phyloP scores from a whole-genome alignment of 2,113 vertebrate genomes.

The Zosterops pallidus region DNA sequence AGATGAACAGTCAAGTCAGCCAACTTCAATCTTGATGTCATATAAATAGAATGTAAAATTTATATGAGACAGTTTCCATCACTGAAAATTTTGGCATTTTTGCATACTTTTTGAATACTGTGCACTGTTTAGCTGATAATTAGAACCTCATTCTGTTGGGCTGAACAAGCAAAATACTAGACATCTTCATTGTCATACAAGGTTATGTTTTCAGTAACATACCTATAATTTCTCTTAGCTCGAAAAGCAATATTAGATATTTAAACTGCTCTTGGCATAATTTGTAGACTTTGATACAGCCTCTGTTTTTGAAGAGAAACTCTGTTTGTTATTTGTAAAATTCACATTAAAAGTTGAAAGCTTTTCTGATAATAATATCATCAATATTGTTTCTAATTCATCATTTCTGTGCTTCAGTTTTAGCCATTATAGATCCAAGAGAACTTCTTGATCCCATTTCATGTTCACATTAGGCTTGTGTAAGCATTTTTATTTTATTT shows the following conservation, averaged over 20 bases:
- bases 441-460: neutral
- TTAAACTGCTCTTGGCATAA: neutral
- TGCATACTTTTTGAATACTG: neutral
- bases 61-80: neutral
- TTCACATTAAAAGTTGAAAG: neutral
- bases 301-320: neutral
- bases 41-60: neutral
- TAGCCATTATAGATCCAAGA: neutral
- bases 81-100: neutral
- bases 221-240: neutral
- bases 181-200: neutral
- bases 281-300: neutral
- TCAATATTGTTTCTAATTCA: neutral
- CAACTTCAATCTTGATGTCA: neutral
- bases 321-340: neutral
- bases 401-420: neutral
- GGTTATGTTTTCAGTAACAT: neutral
- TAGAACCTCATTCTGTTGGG: neutral
- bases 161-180: neutral
- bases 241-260: neutral
- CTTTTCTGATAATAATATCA: neutral
- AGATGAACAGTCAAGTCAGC: neutral
- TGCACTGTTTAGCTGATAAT: neutral
- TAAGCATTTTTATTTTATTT: neutral
- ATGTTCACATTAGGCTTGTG: neutral